Percentiles rank a stretch among this genome's conserved stretches.
phyloP scores from a whole-genome alignment of 2,797 vertebrate genomes.

The Xiphorhynchus erythropygius region DNA sequence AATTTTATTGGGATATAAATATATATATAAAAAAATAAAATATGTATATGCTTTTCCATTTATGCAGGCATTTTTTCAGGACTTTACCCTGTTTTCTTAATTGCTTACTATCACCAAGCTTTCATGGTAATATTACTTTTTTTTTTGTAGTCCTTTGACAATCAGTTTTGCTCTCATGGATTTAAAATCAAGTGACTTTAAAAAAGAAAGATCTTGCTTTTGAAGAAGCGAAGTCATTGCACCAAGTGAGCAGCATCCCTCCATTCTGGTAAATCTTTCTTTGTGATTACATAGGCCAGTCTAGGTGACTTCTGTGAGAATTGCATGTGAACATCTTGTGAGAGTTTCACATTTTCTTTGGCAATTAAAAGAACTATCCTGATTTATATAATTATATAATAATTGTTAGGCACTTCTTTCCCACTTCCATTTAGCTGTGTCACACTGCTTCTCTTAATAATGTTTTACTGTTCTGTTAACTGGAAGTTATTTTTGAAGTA shows the following conservation, averaged over 20 bases:
- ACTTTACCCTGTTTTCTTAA: no score
- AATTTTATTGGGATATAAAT: neutral
- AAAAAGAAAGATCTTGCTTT: neutral
- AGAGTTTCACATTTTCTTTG: neutral
- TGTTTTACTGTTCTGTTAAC: neutral
- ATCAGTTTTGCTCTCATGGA: neutral
- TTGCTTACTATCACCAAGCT: no score
- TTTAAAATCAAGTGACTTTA: neutral
- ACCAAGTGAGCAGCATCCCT: neutral
- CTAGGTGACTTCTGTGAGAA: neutral
- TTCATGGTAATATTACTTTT: neutral
- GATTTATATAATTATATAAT: neutral
- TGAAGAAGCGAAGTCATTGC: neutral
- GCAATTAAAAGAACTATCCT: neutral
- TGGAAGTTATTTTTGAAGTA: neutral
- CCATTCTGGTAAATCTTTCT: neutral
- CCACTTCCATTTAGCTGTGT: neutral
- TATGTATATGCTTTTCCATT: neutral
- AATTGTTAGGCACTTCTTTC: neutral
- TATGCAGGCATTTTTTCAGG: no score
- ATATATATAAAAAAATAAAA: no score
- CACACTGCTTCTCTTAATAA: neutral
- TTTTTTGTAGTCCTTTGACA: neutral
- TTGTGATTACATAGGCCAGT: neutral
- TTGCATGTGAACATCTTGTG: neutral